phyloP scores from a whole-genome alignment of 1,140 invertebrate species.

The Ips nitidus region DNA sequence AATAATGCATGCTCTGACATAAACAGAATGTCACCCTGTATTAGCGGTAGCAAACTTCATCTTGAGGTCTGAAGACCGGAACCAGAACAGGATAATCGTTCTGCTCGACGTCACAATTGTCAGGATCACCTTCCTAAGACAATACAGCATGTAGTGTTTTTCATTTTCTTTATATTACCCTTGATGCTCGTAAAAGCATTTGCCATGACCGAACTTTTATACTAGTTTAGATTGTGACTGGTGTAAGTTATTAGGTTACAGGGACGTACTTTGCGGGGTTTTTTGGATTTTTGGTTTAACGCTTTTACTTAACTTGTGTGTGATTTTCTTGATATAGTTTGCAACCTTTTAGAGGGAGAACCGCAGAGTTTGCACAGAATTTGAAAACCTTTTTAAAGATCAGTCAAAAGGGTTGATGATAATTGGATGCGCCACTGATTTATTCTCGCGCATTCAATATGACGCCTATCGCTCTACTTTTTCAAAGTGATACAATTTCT shows the following conservation, averaged over 20 bases:
- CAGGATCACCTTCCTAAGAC: conserved; percentile 50
- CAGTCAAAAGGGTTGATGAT: too few relatives aligned
- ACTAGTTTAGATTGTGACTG: conserved; percentile 52
- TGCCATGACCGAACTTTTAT: conserved; percentile 73
- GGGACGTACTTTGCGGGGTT: conserved; percentile 4
- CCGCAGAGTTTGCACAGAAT: too few relatives aligned
- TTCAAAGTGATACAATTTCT: conserved; percentile 47
- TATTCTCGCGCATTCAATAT: conserved; percentile 39
- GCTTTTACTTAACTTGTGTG: too few relatives aligned
- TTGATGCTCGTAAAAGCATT: conserved; percentile 79
- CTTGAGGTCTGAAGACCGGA: neutral
- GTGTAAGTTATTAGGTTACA: conserved; percentile 33
- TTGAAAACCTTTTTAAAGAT: too few relatives aligned
- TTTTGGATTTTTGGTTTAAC: too few relatives aligned
- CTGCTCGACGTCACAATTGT: conserved; percentile 37
- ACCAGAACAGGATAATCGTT: conserved; percentile 9
- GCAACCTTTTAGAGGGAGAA: too few relatives aligned
- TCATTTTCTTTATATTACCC: conserved; percentile 86
- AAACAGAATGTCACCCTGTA: too few relatives aligned
- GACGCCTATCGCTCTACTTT: conserved; percentile 48
- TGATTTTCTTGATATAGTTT: too few relatives aligned
- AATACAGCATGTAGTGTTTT: conserved; percentile 64
- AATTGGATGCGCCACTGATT: conserved; percentile 8
- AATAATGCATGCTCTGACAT: too few relatives aligned
- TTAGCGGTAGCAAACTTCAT: too few relatives aligned